Base-by-base conservation (phyloP, 1,140 invertebrate genomes). In the Homalodisca vitripennis region DNA sequence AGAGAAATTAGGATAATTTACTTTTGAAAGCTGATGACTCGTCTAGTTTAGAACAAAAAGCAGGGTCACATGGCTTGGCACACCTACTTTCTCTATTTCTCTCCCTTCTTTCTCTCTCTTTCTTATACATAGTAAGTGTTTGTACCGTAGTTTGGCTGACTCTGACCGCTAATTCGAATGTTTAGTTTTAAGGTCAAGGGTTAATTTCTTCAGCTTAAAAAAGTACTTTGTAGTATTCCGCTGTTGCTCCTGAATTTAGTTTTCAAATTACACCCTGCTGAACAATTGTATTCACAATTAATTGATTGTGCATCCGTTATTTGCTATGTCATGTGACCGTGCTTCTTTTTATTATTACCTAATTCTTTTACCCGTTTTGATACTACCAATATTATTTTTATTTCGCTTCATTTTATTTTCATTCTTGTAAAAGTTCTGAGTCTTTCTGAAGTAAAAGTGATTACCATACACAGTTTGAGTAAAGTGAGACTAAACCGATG, bases 251-350 rank as follows among this genome's bases (percentile, higher is more conserved):
- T 41, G 17, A 41, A 60, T 6, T 29, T 10, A 2, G 55, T 13
- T 27, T 41, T 41, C 6, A 6, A 41, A 17, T 41, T 41, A 17
- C 34, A 10, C 34, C 34, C 34, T 41, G 34, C 34, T 41, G 6
- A 10, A 41, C 6, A 41, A 10, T 41, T 41, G 6, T 17, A 41
- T 41, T 41, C 6, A 41, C 6, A 41, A 6, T 41, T n/a, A n/a
- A n/a, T n/a, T n/a, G n/a, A n/a, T n/a, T n/a, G n/a, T 41, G 34
- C 17, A 41, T 41, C 17, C 17, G 34, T 67, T 70, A 60, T 41
- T 41, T 41, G 74, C 74, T 75, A 73, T 67, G 75, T 76, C 75
- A 76, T 76, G 75, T 76, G 75, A 76, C 75, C 72, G 68, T 74
- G 75, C 75, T 76, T 75, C 20, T 69, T 63, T 69, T 71, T 70